Evolutionary conservation across 2,113 vertebrate genomes (phyloP).

Genomic region (Lota lota): DNA sequence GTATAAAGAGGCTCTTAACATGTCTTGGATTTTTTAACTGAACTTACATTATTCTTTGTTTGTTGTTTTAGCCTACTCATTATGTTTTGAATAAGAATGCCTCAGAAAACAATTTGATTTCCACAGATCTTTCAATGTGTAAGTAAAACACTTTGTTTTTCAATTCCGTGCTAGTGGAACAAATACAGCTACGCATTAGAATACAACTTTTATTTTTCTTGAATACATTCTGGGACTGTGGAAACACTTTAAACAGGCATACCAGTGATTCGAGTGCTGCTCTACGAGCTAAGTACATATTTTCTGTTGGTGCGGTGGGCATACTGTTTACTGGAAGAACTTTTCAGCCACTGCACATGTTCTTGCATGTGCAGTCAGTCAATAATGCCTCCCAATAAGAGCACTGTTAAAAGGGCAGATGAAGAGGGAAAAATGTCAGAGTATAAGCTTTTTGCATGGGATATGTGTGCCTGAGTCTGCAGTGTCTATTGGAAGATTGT

Average conservation of each 20-base stretch:
- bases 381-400: slow-evolving; percentile 37
- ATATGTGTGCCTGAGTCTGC: slow-evolving; percentile 25
- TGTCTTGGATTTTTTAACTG: slow-evolving; percentile 4
- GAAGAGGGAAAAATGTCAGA: slow-evolving; percentile 10
- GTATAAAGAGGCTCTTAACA: slow-evolving; percentile 17
- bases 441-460: slow-evolving; percentile 46
- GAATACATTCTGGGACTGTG: slow-evolving; percentile 57
- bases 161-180: slow-evolving; percentile 52
- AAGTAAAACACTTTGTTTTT: slow-evolving; percentile 49
- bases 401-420: slow-evolving; percentile 40
- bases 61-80: neutral
- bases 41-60: neutral
- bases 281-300: slow-evolving; percentile 68
- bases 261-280: slow-evolving; percentile 67
- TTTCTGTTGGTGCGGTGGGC: slow-evolving; percentile 75
- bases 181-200: slow-evolving; percentile 50
- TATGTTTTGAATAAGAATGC: neutral
- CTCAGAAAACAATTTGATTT: neutral
- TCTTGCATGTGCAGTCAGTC: slow-evolving; percentile 65
- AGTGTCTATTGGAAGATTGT: slow-evolving; percentile 38
- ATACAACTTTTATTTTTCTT: slow-evolving; percentile 44
- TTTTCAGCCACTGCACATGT: slow-evolving; percentile 66
- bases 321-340: slow-evolving; percentile 75
- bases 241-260: slow-evolving; percentile 75
- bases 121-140: slow-evolving; percentile 21